Base-by-base conservation (phyloP, 2,797 vertebrate species). In the Coregonus sp. region DNA sequence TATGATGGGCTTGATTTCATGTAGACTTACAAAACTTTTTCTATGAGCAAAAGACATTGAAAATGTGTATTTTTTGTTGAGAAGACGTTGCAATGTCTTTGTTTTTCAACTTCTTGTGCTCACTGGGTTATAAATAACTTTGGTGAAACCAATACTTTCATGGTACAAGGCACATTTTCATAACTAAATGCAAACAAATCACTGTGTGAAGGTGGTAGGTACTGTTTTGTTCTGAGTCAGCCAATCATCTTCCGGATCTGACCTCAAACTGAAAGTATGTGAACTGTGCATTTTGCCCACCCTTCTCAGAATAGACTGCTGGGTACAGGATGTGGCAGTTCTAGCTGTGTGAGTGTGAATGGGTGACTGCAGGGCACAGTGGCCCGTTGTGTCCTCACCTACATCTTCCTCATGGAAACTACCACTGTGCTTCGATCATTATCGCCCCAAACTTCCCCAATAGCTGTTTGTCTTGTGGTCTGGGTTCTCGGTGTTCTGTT, bases 361-460 rank as follows among this genome's bases (percentile, higher is more conserved):
- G 67, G 12, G 3, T 40, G 50, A 29, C 73, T 74, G 33, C 66
- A 79, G 20, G 79, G 70, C 71, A 61, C 0, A 3, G 2, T 16
- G 59, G 59, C 54, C 54, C 52, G 18, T 50, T 77, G 59, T 7
- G 69, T 61, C 52, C 70, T 63, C 77, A 74, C 47, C 73, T 82
- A 72, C 83, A 86, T 61, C 40, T 84, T 80, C 85, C 63, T 75
- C 37, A 86, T 73, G 85, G 80, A 81, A 87, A 85, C 74, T 68
- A 63, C 73, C 9, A 9, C 63, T 31, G 14, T 65, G 67, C 63
- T 70, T 25, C 40, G 31, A 20, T 52, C n/a, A 20, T 81, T 85
- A 85, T 87, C 76, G 29, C 5, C 76, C 47, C 47, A 80, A 77
- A 74, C 85, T 79, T 71, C 65, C 76, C 72, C 29, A 0, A 47